Evolutionary conservation across 53 echinoderm and acorn worm genomes (phyloP), one percentile per base, ranked within the genome.

Genomic region (Holothuria leucospilota): DNA sequence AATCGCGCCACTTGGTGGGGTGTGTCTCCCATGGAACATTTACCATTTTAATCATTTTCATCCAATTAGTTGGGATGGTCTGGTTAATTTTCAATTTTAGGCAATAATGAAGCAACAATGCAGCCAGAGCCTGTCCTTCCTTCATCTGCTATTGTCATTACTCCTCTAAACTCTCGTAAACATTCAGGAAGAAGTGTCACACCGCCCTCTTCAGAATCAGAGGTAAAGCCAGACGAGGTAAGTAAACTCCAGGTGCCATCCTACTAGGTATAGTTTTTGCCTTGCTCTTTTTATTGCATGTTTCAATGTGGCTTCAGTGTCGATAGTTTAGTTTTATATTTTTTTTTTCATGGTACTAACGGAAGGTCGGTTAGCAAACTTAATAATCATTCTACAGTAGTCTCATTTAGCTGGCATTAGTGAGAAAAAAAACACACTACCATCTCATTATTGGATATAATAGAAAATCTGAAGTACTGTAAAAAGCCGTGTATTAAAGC

Each of bases 161-260:
- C 81, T 81, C 81, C 81, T 81, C 81, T 81, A 60, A 81, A 81
- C 81, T 81, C 81, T 81, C 81, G 81, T 62, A 81, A 81, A 81
- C 90, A 90, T 79, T 78, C 90, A 60, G 90, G 90, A 58, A 82
- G 90, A 63, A 90, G 90, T 59, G 85, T 90, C 74, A 90, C 90
- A 28, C 90, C 90, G 85, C 90, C 90, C 21, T 81, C 81, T 81
- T 85, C 90, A 23, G 90, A 77, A 69, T 90, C 90, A 34, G 90
- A 90, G 71, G 85, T 90, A 71, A 90, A 90, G 71, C 64, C 90
- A 1, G 89, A 89, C 40, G 89, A 89, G 73, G 89, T 89, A 84
- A 74, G 89, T 73, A 14, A 26, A 82, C 18, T 8, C 25, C 12
- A 74, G 21, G 13, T 84, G n/a, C 40, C 34, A 59, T 63, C 24